phyloP scores from a whole-genome alignment of 2,113 vertebrate genomes.

The Butastur rufipennis region DNA sequence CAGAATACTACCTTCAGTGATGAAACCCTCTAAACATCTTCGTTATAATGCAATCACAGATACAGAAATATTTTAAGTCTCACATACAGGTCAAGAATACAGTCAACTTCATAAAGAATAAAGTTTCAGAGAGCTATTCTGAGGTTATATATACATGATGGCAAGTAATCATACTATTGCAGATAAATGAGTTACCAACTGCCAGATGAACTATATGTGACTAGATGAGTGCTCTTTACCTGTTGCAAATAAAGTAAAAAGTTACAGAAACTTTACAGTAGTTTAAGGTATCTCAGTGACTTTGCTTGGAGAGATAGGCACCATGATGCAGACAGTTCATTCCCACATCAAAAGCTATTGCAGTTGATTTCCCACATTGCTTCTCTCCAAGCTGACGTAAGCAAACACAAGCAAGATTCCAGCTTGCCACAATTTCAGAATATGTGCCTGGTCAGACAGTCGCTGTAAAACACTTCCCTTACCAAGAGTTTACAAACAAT shows the following conservation, averaged over 20 bases:
- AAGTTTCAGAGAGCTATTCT: neutral
- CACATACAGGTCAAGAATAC: neutral
- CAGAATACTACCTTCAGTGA: neutral
- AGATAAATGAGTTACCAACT: neutral
- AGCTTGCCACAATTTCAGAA: neutral
- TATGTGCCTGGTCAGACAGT: neutral
- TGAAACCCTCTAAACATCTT: neutral
- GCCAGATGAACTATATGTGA: neutral
- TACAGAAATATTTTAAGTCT: neutral
- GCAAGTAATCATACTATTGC: neutral
- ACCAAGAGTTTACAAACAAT: neutral
- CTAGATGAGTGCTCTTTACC: neutral
- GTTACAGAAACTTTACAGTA: neutral
- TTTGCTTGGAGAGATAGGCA: neutral
- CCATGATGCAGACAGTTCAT: rapidly evolving
- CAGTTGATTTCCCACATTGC: neutral
- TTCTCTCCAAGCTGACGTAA: neutral
- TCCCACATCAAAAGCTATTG: neutral
- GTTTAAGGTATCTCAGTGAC: neutral
- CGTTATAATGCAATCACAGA: neutral
- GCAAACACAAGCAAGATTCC: neutral
- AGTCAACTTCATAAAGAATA: neutral
- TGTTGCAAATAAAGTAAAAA: neutral
- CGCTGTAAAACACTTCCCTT: neutral
- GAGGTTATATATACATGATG: neutral